phyloP scores from a whole-genome alignment of 2,113 vertebrate genomes.

The Xyrauchen texanus region DNA sequence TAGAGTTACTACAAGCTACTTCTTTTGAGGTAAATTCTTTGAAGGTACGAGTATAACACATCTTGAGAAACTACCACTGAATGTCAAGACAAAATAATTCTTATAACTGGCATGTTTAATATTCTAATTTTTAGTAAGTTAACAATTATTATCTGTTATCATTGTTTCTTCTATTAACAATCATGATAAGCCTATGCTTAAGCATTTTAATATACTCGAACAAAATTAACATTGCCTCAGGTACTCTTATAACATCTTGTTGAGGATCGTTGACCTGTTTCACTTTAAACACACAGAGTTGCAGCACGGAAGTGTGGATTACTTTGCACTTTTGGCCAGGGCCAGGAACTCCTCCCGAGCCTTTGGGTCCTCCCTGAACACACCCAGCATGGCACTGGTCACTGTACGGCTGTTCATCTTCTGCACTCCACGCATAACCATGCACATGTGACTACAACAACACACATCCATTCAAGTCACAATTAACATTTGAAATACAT shows the following conservation, averaged over 20 bases:
- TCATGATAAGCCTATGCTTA: too few species aligned
- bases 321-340: conserved; percentile 63
- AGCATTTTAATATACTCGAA: conserved; percentile 20
- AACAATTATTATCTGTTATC: too few species aligned
- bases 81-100: too few species aligned
- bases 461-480: conserved; percentile 12
- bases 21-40: too few species aligned
- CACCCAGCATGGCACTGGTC: conserved; percentile 76
- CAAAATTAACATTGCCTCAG: neutral
- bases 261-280: conserved; percentile 5
- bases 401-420: conserved; percentile 80
- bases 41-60: too few species aligned
- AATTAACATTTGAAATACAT: neutral
- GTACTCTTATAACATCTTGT: too few species aligned
- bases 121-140: too few species aligned
- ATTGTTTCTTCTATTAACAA: too few species aligned
- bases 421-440: conserved; percentile 78
- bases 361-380: conserved; percentile 79
- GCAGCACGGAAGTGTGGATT: neutral
- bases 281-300: neutral
- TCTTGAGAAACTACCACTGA: too few species aligned
- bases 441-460: conserved; percentile 75
- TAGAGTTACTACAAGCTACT: neutral
- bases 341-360: conserved; percentile 76
- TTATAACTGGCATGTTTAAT: too few species aligned